Conservation (phyloP, 53 echinoderm and acorn worm genomes). For the Holothuria scabra region DNA sequence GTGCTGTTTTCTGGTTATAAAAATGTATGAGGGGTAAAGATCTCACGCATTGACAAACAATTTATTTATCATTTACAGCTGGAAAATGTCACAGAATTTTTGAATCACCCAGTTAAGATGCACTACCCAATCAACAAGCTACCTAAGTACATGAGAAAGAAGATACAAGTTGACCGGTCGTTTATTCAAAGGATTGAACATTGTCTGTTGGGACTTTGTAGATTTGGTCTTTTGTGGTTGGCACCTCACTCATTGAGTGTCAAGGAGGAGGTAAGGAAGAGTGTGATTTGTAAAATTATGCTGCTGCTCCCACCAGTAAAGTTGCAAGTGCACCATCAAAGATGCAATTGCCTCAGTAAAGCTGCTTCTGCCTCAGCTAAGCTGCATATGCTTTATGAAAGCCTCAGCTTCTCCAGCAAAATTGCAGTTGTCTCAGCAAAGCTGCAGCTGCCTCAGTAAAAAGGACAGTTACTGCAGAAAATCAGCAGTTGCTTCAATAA, state of each 20-base stretch:
- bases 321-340: too few species aligned
- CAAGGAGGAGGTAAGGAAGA: slow-evolving; percentile 10
- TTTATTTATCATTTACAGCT: not conserved
- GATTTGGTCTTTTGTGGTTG: slow-evolving; percentile 28
- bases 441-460: too few species aligned
- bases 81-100: not conserved
- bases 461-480: too few species aligned
- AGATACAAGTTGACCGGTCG: not conserved
- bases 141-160: not conserved
- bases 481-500: too few species aligned
- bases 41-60: not conserved
- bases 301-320: too few species aligned
- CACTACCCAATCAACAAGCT: slow-evolving; percentile 4
- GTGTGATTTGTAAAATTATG: not conserved
- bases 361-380: too few species aligned
- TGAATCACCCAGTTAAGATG: slow-evolving; percentile 14
- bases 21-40: not conserved
- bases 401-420: too few species aligned
- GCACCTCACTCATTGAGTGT: not conserved
- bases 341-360: too few species aligned
- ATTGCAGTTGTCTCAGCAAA: too few species aligned
- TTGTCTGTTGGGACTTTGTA: not conserved
- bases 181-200: not conserved
- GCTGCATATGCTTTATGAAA: too few species aligned
- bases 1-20: too few species aligned